Conservation (phyloP, 1,140 invertebrate species). For the Temnothorax curvispinosus region DNA sequence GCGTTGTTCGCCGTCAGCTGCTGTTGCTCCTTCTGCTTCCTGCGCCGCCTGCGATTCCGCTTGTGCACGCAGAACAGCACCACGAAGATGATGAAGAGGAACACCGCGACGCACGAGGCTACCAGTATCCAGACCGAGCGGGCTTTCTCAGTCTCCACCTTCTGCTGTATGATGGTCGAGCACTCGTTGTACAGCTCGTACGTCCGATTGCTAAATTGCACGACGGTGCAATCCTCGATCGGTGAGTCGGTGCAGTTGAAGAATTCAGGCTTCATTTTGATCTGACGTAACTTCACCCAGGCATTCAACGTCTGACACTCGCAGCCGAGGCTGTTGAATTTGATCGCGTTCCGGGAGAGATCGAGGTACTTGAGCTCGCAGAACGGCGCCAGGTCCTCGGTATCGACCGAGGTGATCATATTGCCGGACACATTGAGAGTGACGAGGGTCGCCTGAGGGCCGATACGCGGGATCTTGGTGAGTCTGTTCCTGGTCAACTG, state of each 20-base stretch:
- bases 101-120: conserved; percentile 73
- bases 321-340: conserved; percentile 71
- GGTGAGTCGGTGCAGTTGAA: conserved; percentile 65
- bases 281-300: conserved; percentile 73
- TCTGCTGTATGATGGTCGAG: conserved; percentile 64
- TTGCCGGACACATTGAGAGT: conserved; percentile 82
- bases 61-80: conserved; percentile 80
- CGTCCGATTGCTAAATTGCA: conserved; percentile 76
- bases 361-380: conserved; percentile 79
- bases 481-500: conserved; percentile 76
- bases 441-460: conserved; percentile 68
- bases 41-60: conserved; percentile 76
- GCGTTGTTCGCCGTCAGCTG: conserved; percentile 74
- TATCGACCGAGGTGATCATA: conserved; percentile 74
- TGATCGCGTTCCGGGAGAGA: conserved; percentile 74
- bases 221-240: not conserved
- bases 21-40: conserved; percentile 74
- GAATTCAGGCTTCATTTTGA: conserved; percentile 65
- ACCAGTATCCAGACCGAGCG: conserved; percentile 81
- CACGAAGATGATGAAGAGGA: conserved; percentile 74
- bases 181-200: conserved; percentile 72
- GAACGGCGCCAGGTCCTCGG: conserved; percentile 79
- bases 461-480: conserved; percentile 73
- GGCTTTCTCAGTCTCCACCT: conserved; percentile 73
- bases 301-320: conserved; percentile 76